phyloP scores from a whole-genome alignment of 2,113 vertebrate species.

The Grallaria varia region DNA sequence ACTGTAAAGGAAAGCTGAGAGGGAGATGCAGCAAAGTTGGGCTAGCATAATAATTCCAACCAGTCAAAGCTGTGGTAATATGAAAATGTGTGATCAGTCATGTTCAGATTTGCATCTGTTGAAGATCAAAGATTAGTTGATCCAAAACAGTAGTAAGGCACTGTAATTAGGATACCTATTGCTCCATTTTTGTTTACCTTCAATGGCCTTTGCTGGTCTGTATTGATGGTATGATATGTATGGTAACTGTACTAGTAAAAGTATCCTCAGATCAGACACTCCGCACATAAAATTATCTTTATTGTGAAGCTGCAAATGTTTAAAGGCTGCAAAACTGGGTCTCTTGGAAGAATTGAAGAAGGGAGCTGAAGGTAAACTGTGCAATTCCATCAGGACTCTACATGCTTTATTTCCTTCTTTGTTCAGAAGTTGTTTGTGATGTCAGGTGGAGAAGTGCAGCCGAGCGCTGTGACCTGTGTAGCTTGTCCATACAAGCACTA shows the following conservation, averaged over 20 bases:
- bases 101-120: background rate
- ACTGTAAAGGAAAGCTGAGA: background rate
- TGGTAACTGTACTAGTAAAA: background rate
- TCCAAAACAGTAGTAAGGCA: background rate
- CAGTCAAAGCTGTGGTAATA: conserved; percentile 3
- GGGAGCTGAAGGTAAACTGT: background rate
- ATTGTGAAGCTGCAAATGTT: background rate
- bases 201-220: background rate
- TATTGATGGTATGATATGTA: too few relatives aligned
- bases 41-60: background rate
- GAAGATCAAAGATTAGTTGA: background rate
- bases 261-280: background rate
- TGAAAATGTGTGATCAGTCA: background rate
- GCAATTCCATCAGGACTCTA: background rate
- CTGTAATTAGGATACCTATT: background rate
- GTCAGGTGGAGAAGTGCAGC: background rate
- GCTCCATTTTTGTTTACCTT: background rate
- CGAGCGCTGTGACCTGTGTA: background rate
- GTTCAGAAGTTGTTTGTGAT: background rate
- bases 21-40: conserved; percentile 14
- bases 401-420: background rate
- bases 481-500: background rate
- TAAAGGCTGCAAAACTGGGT: background rate
- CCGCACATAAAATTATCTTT: background rate
- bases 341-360: background rate